Percentiles rank a stretch among this genome's conserved stretches.
Conservation (phyloP, 2,797 vertebrate species). For the Hafferia zeledoni region DNA sequence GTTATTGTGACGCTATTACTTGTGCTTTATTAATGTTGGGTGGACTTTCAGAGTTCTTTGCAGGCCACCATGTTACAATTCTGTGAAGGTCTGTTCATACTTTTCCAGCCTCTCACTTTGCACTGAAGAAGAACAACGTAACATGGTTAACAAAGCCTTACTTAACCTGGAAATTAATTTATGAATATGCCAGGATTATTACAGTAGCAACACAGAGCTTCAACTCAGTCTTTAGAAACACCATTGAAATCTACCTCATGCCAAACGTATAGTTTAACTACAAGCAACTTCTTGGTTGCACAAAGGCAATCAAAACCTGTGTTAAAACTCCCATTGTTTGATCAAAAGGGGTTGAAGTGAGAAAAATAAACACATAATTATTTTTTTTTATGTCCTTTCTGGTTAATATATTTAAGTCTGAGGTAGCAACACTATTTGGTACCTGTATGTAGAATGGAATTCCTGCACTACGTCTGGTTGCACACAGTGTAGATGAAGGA, state of each 20-base stretch:
- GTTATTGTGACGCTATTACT: not conserved
- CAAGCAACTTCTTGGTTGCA: not conserved
- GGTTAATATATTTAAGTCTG: not conserved
- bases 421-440: not conserved
- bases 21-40: not conserved
- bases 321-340: not conserved
- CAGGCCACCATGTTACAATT: not conserved
- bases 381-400: not conserved
- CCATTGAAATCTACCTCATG: not conserved
- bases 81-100: not conserved
- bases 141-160: not conserved
- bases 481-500: constrained; percentile 91
- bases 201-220: not conserved
- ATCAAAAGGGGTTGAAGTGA: not conserved
- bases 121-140: not conserved
- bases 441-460: constrained; percentile 98
- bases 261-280: not conserved
- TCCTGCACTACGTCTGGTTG: constrained; percentile 93
- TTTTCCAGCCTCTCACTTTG: not conserved
- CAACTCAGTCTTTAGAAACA: not conserved
- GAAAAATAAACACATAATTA: not conserved
- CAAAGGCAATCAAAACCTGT: not conserved
- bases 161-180: not conserved
- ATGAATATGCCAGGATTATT: not conserved
- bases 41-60: not conserved